Base-by-base conservation (phyloP, 2,888 invertebrate species). In the Julus scanicus region DNA sequence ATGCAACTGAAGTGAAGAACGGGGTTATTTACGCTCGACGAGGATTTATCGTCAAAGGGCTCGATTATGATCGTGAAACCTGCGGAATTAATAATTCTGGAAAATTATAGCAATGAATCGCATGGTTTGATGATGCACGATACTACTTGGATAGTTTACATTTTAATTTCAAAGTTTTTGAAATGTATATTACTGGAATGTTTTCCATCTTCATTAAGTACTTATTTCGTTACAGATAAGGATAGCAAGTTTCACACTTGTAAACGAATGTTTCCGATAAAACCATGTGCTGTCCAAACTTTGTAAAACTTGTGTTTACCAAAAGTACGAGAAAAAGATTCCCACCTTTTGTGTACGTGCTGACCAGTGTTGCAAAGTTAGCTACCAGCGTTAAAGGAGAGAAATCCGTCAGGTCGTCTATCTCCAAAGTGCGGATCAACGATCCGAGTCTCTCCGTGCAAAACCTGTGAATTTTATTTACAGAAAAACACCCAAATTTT, bases 51-150 rank as follows among this genome's bases (percentile, higher is more conserved):
- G 92, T 99, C 99, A 92, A 97, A 98, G 0, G 99, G 99, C 92
- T 99, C 99, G 29, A 99, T 96, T 90, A 99, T 99, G 89, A 99
- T 95, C 0, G 97, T 97, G 93, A 99, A 99, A 1, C 99, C 99
- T 93, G n/a, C n/a, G n/a, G n/a, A n/a, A n/a, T n/a, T n/a, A n/a
- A n/a, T n/a, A n/a, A n/a, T n/a, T n/a, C n/a, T n/a, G n/a, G n/a
- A n/a, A n/a, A n/a, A n/a, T n/a, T n/a, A n/a, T n/a, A n/a, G n/a
- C n/a, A n/a, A n/a, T n/a, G n/a, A n/a, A n/a, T n/a, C n/a, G n/a
- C n/a, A n/a, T n/a, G n/a, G n/a, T n/a, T n/a, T n/a, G n/a, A n/a
- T n/a, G n/a, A n/a, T n/a, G n/a, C n/a, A n/a, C n/a, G n/a, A n/a
- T n/a, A n/a, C n/a, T n/a, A n/a, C n/a, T n/a, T n/a, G n/a, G n/a